A percentile compares a stretch with the other conserved stretches of the same genome.
Evolutionary conservation across 2,888 invertebrate genomes (phyloP).

Genomic region (Ichneumoninae sp.): DNA sequence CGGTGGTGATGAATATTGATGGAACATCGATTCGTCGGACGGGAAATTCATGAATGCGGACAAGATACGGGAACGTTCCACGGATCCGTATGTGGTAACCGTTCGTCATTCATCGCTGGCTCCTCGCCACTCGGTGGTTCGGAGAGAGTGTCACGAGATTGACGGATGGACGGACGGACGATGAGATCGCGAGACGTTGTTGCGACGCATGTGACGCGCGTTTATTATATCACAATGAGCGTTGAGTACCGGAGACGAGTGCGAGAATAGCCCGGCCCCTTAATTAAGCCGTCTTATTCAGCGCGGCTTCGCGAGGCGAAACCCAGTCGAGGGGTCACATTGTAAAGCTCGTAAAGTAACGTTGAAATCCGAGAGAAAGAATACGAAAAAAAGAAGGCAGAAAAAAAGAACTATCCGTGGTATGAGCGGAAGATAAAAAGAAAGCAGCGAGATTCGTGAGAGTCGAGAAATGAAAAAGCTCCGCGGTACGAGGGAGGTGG

Average conservation of each 20-base stretch:
- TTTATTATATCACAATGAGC: conserved; percentile 31
- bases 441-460: conserved; percentile 46
- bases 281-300: conserved; percentile 56
- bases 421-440: conserved; percentile 2
- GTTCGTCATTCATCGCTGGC: conserved; percentile 41
- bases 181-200: conserved; percentile 38
- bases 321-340: conserved; percentile 30
- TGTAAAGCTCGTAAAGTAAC: conserved; percentile 42
- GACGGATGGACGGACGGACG: conserved; percentile 39
- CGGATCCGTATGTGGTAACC: neutral
- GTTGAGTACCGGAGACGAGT: conserved; percentile 36
- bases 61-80: no score
- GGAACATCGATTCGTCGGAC: neutral
- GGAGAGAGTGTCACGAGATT: conserved; percentile 33
- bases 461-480: conserved; percentile 37
- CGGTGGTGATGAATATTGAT: neutral
- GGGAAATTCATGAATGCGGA: neutral
- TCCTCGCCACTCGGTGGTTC: conserved; percentile 13
- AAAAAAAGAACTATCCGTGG: neutral
- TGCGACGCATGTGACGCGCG: conserved; percentile 17
- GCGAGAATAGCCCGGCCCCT: conserved; percentile 19
- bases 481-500: neutral
- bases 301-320: conserved; percentile 11
- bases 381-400: conserved; percentile 17
- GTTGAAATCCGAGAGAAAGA: conserved; percentile 34